Evolutionary conservation across 2,797 vertebrate genomes (phyloP).

Genomic region (Pipistrellus pipistrellus): DNA sequence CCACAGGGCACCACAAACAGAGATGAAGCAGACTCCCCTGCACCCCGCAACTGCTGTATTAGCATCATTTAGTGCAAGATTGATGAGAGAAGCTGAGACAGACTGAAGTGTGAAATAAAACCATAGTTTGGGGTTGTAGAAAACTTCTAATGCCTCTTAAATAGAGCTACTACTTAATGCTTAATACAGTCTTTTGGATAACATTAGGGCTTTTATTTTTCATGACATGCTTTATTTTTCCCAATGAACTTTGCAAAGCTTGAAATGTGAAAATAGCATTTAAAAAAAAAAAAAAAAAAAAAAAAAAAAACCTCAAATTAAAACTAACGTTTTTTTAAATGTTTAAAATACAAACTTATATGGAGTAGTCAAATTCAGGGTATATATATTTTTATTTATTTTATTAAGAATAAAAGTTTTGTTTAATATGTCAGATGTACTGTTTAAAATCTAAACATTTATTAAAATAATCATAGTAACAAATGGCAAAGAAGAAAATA

Average conservation of each 20-base stretch:
- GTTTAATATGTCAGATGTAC: background rate
- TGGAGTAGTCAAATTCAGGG: background rate
- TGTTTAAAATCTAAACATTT: slow-evolving; percentile 24
- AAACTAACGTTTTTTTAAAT: slow-evolving; percentile 34
- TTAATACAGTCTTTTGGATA: background rate
- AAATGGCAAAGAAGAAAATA: slow-evolving; percentile 38
- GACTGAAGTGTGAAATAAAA: slow-evolving; percentile 50
- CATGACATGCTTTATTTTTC: background rate
- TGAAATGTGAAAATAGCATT: background rate
- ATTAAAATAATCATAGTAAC: background rate
- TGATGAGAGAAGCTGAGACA: slow-evolving; percentile 78
- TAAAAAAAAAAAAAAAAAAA: background rate
- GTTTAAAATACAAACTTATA: slow-evolving; percentile 51
- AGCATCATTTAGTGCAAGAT: slow-evolving; percentile 80
- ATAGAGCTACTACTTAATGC: background rate
- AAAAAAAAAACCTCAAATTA: background rate
- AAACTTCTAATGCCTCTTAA: slow-evolving; percentile 27
- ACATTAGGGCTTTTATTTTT: slow-evolving; percentile 22
- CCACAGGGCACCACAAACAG: slow-evolving; percentile 79
- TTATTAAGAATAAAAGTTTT: background rate
- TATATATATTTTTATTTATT: background rate
- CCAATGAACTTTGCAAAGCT: slow-evolving; percentile 5
- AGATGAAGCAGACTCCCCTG: slow-evolving; percentile 70
- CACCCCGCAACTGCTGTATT: slow-evolving; percentile 68
- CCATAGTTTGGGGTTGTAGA: background rate